Conservation (phyloP, 2,113 vertebrate species). For the Leucopsar rothschildi region DNA sequence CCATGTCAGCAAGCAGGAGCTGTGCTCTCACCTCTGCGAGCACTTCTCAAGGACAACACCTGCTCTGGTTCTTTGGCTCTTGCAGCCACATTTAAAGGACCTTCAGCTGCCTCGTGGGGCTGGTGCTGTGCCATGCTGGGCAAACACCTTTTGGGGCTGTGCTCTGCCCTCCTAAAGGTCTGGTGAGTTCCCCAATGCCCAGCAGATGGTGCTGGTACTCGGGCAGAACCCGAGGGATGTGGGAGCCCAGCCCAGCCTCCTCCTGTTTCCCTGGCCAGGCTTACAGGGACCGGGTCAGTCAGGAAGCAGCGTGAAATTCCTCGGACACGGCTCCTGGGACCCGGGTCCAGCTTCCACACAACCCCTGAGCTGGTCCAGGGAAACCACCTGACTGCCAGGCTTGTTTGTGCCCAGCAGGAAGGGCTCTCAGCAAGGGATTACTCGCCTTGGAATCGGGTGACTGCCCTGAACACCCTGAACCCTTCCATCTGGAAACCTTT, state of each 20-base stretch:
- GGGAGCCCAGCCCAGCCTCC: not conserved
- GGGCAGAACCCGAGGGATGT: not conserved
- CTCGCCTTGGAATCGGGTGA: accelerated
- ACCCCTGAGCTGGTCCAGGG: not conserved
- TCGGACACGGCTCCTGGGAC: not conserved
- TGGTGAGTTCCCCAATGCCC: not conserved
- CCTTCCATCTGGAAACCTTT: not conserved
- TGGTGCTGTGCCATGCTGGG: not conserved
- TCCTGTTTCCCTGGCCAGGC: not conserved
- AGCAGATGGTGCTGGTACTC: constrained; percentile 32
- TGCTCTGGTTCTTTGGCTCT: not conserved
- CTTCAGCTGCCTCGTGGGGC: not conserved
- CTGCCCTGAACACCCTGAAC: not conserved
- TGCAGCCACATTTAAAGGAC: not conserved
- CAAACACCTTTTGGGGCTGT: not conserved
- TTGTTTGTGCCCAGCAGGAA: not conserved
- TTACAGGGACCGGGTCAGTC: not conserved
- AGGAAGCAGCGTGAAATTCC: not conserved
- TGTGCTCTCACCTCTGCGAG: not conserved
- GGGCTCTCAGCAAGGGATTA: not conserved
- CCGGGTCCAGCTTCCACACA: not conserved
- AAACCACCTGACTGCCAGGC: not conserved
- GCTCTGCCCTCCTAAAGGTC: not conserved
- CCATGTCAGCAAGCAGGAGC: not conserved
- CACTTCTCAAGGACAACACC: not conserved